These are phyloP conservation scores for Samia ricini DNA, from an alignment of 1,140 invertebrate genomes.

Conservation along the genomic window DNA sequence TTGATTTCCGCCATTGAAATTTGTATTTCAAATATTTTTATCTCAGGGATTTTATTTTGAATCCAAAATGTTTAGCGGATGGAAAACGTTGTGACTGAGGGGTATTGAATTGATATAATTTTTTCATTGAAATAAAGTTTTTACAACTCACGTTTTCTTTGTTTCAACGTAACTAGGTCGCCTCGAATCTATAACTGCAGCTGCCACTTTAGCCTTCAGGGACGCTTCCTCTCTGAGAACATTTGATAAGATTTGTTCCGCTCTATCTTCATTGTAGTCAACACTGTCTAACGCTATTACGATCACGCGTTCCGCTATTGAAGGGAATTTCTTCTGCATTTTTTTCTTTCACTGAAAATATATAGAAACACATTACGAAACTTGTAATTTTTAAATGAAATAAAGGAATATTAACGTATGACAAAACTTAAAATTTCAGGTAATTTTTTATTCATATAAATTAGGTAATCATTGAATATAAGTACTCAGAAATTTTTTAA, in stretches of 20 bases:
- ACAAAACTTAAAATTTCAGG: no score
- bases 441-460: no score
- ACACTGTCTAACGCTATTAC: constrained; percentile 92
- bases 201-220: constrained; percentile 30
- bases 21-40: no score
- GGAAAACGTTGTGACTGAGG: no score
- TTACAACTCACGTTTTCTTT: not conserved
- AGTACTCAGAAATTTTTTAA: no score
- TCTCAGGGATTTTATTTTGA: no score
- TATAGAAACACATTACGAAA: not conserved
- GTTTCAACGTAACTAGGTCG: not conserved
- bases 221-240: constrained; percentile 80
- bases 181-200: not conserved
- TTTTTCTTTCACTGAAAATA: constrained; percentile 83
- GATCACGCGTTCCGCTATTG: constrained; percentile 88
- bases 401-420: no score
- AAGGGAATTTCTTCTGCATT: constrained; percentile 86
- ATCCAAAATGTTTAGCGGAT: no score
- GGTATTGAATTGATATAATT: no score
- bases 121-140: not conserved
- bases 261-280: constrained; percentile 88
- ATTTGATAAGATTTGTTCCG: constrained; percentile 86
- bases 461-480: no score
- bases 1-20: no score
- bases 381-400: no score